A percentile compares a stretch with the other conserved stretches of the same genome.
Conservation (phyloP, 2,797 vertebrate species). For the Gymnoscopelus microlampas region DNA sequence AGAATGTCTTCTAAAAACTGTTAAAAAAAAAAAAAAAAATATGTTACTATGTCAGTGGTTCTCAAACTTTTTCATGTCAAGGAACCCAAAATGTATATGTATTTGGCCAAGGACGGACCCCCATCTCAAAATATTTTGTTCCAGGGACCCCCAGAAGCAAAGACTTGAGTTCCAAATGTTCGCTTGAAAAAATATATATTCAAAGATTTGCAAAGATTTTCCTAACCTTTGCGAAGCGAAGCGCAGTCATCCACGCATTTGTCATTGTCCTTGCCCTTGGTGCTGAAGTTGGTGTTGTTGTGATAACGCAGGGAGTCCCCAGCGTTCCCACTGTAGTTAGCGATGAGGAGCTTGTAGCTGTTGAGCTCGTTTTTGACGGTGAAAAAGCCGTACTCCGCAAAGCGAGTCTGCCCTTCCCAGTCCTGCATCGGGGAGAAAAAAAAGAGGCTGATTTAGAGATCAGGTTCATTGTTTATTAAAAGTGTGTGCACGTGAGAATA, state of each 20-base stretch:
- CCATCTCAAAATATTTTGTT: too few relatives aligned
- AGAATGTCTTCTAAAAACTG: too few relatives aligned
- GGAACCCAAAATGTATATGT: too few relatives aligned
- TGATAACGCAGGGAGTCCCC: conserved; percentile 93
- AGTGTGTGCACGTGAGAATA: conserved; percentile 4
- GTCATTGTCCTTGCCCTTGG: conserved; percentile 96
- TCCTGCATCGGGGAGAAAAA: conserved; percentile 81
- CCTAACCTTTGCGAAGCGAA: conserved; percentile 90
- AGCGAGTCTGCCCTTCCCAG: conserved; percentile 89
- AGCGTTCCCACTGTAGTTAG: conserved; percentile 90
- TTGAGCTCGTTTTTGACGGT: conserved; percentile 89
- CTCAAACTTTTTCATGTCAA: too few relatives aligned
- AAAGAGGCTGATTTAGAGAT: conserved; percentile 26
- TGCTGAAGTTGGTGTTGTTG: conserved; percentile 99
- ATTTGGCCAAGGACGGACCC: too few relatives aligned
- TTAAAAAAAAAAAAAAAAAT: too few relatives aligned
- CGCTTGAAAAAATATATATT: too few relatives aligned
- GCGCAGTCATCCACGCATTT: conserved; percentile 96
- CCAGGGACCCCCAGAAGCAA: too few relatives aligned
- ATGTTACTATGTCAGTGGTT: too few relatives aligned
- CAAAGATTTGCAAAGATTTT: too few relatives aligned
- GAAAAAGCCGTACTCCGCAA: conserved; percentile 90
- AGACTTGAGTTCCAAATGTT: too few relatives aligned
- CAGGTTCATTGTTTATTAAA: conserved; percentile 6
- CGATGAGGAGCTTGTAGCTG: conserved; percentile 93